Evolutionary conservation across 2,888 invertebrate genomes (phyloP).

Genomic region (Morinoia aosen): DNA sequence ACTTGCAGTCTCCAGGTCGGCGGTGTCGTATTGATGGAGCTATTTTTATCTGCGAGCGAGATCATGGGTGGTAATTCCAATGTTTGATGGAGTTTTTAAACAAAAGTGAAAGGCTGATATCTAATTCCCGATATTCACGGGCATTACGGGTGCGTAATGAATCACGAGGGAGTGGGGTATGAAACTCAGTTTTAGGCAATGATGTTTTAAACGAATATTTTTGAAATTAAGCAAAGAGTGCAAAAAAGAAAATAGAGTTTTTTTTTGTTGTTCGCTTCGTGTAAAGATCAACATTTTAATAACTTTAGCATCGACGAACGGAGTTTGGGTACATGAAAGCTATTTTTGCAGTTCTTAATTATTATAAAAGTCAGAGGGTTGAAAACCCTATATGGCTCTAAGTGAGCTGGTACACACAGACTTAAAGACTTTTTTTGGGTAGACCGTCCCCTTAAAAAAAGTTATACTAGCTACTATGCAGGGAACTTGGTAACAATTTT

Average conservation of each 20-base stretch:
- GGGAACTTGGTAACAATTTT: too few relatives aligned
- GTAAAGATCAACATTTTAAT: not conserved
- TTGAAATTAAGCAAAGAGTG: not conserved
- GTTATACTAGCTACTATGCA: too few relatives aligned
- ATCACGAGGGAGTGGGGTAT: not conserved
- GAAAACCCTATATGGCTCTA: not conserved
- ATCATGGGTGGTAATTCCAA: conserved; percentile 2
- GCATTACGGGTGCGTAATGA: not conserved
- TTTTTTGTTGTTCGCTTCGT: not conserved
- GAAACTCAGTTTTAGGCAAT: not conserved
- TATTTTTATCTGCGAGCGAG: not conserved
- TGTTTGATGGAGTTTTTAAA: not conserved
- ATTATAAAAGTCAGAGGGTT: not conserved
- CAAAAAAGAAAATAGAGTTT: not conserved
- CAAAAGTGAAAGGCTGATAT: not conserved
- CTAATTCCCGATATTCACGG: not conserved
- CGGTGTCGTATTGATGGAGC: not conserved
- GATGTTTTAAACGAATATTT: not conserved
- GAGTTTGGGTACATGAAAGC: not conserved
- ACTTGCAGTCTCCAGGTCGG: not conserved
- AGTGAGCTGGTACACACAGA: not conserved
- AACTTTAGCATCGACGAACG: not conserved
- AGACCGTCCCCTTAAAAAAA: too few relatives aligned
- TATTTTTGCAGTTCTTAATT: not conserved
- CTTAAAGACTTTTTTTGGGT: too few relatives aligned